Base-by-base conservation (phyloP, 1,140 invertebrate species). In the Phthorimaea operculella region DNA sequence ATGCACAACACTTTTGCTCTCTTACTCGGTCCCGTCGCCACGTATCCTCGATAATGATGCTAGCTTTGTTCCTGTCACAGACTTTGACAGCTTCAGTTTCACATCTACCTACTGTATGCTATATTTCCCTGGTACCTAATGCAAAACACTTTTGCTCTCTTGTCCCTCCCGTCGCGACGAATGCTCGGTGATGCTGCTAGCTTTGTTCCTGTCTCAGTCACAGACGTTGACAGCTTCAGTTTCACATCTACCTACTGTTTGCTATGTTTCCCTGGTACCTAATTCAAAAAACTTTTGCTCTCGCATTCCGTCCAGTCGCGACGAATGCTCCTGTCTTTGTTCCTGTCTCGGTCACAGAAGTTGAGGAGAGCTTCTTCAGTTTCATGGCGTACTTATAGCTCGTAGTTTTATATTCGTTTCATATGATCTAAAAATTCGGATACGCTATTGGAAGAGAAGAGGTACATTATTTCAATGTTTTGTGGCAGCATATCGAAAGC, bases 261-360 rank as follows among this genome's bases (percentile, higher is more conserved):
- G 21, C 21, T 28, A 28, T 6, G 21, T 28, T 4, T 28, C 21
- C 21, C 21, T 28, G 21, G 21, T 28, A 28, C 21, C 55, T 66
- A 65, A 64, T 65, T 57, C 59, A 57, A 64, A 66, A 54, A 64
- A 62, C 54, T 59, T 58, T 51, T 56, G 55, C 60, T 39, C 36
- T 2, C 10, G 36, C n/a, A 39, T 39, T 12, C 36, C 57, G 68
- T 67, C 68, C 36, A 57, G 68, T 67, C 68, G 62, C 68, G 60
- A 71, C 68, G 60, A 68, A 72, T 72, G 60, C 60, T 60, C 55
- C 64, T 63, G 63, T 68, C 72, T 70, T 63, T 68, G 62, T 64
- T 67, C 62, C 54, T 55, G 63, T 59, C 48, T 28, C 21, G 6
- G 36, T 12, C 36, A 39, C 1, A 39, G 36, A 12, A 1, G 36